A percentile compares a stretch with the other conserved stretches of the same genome.
phyloP scores from a whole-genome alignment of 2,797 vertebrate genomes.

The Diglossa cyanea region DNA sequence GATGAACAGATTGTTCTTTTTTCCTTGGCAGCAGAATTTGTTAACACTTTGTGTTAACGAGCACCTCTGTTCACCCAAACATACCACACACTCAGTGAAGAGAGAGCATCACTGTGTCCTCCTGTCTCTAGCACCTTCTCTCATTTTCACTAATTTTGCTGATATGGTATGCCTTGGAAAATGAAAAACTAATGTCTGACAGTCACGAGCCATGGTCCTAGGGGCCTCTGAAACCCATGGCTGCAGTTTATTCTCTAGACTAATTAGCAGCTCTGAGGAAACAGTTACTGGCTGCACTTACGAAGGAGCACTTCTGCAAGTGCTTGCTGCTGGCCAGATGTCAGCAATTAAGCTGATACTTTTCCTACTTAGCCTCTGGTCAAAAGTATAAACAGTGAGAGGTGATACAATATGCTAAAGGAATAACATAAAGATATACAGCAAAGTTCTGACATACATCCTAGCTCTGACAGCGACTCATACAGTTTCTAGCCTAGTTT shows the following conservation, averaged over 20 bases:
- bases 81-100: neutral
- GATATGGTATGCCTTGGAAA: neutral
- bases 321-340: conserved; percentile 30
- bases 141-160: neutral
- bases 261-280: conserved; percentile 34
- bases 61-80: neutral
- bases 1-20: neutral
- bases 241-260: neutral
- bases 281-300: neutral
- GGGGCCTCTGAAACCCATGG: neutral
- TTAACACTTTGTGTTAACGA: neutral
- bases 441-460: neutral
- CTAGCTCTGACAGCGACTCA: neutral
- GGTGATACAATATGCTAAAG: neutral
- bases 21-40: neutral
- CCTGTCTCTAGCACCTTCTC: neutral
- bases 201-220: neutral
- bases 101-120: neutral
- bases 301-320: neutral
- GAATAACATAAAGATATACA: neutral
- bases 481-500: neutral
- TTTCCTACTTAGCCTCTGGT: neutral
- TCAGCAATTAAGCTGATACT: conserved; percentile 1
- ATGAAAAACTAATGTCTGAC: neutral
- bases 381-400: neutral